Conservation (phyloP, 2,888 invertebrate genomes). For the Xanthorhoe designata region DNA sequence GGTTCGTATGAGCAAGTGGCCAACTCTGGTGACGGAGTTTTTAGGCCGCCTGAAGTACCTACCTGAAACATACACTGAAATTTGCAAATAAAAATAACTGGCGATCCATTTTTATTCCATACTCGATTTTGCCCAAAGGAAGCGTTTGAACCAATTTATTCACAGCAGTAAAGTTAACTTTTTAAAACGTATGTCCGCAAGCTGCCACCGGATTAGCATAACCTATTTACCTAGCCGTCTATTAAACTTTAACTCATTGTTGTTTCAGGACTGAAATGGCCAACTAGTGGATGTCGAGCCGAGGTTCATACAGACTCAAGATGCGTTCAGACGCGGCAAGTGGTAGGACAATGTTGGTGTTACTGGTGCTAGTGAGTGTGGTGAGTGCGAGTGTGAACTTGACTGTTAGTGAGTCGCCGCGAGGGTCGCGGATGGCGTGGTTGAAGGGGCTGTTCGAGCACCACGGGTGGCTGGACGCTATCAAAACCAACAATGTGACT, state of each 20-base stretch:
- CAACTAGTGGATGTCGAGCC: slow-evolving; percentile 34
- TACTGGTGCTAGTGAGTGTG: slow-evolving; percentile 75
- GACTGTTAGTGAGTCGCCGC: slow-evolving; percentile 47
- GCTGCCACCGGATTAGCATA: slow-evolving; percentile 24
- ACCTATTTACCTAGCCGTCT: slow-evolving; percentile 18
- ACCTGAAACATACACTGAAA: no score
- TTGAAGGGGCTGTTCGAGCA: slow-evolving; percentile 88
- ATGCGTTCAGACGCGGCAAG: slow-evolving; percentile 47
- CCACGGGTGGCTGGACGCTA: slow-evolving; percentile 80
- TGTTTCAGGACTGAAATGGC: slow-evolving; percentile 51
- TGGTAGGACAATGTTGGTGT: slow-evolving; percentile 62
- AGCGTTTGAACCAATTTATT: slow-evolving; percentile 5
- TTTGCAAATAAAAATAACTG: slow-evolving; percentile 1
- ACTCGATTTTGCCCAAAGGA: no score
- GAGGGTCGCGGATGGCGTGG: slow-evolving; percentile 87
- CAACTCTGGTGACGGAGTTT: no score
- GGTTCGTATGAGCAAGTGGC: no score
- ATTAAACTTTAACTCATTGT: slow-evolving; percentile 38
- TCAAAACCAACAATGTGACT: slow-evolving; percentile 76
- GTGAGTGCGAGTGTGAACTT: slow-evolving; percentile 72
- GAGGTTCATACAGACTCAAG: slow-evolving; percentile 33
- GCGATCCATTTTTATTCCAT: background rate
- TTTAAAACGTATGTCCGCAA: slow-evolving; percentile 6
- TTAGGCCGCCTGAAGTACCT: no score
- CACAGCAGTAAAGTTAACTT: slow-evolving; percentile 4